Evolutionary conservation across 2,888 invertebrate genomes (phyloP).

Genomic region (Asteroscopus sphinx): DNA sequence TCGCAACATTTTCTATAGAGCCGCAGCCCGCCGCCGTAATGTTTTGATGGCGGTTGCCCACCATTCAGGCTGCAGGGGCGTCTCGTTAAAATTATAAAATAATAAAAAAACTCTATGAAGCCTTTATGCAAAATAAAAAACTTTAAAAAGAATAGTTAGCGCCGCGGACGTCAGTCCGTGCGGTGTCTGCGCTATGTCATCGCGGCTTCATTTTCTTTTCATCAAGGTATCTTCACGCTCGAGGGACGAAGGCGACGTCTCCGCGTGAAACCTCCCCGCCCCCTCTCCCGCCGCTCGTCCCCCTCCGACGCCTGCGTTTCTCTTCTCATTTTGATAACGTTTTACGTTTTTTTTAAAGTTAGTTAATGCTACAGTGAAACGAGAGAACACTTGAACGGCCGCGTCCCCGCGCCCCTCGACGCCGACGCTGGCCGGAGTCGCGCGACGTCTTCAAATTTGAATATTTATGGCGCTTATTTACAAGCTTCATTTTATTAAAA

Average conservation of each 20-base stretch:
- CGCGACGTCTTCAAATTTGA: conserved; percentile 23
- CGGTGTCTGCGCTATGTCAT: conserved; percentile 60
- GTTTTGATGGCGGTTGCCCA: conserved; percentile 7
- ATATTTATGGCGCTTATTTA: conserved; percentile 43
- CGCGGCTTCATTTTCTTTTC: conserved; percentile 83
- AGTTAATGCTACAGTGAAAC: conserved; percentile 57
- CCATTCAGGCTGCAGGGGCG: conserved; percentile 26
- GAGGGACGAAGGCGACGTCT: conserved; percentile 70
- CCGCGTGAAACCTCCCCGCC: conserved; percentile 48
- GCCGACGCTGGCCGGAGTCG: conserved; percentile 5
- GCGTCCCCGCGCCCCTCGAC: not conserved
- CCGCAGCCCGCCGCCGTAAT: not conserved
- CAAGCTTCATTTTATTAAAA: conserved; percentile 29
- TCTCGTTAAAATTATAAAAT: conserved; percentile 62
- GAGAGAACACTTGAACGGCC: conserved; percentile 43
- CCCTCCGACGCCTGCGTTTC: conserved; percentile 38
- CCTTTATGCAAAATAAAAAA: conserved; percentile 42
- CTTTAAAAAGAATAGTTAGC: conserved; percentile 22
- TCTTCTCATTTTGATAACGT: conserved; percentile 70
- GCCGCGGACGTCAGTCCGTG: conserved; percentile 11
- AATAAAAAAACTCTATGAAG: conserved; percentile 36
- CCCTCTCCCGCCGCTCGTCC: conserved; percentile 7
- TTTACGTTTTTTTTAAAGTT: conserved; percentile 67
- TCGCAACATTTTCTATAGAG: conserved; percentile 15
- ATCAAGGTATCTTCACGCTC: conserved; percentile 81